A percentile compares a stretch with the other conserved stretches of the same genome.
These are phyloP conservation scores for Automeris io DNA, from an alignment of 2,888 invertebrate genomes.

Conservation along the genomic window DNA sequence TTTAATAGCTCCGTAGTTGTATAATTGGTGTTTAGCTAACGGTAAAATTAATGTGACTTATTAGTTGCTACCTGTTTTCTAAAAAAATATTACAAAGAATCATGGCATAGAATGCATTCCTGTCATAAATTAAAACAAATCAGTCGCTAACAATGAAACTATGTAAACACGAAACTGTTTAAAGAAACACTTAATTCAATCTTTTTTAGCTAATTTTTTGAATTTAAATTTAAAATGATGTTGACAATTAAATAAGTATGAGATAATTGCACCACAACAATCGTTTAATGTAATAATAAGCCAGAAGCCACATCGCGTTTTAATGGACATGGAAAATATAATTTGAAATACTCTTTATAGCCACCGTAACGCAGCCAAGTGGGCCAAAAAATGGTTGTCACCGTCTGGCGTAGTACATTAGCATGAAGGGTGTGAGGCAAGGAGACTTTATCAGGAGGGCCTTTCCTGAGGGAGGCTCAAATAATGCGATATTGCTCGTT, in stretches of 20 bases:
- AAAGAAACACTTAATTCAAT: not conserved
- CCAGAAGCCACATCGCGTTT: slow-evolving; percentile 59
- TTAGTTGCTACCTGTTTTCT: slow-evolving; percentile 8
- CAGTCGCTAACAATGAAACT: not conserved
- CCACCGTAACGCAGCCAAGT: slow-evolving; percentile 73
- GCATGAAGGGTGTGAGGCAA: slow-evolving; percentile 73
- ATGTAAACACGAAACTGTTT: not conserved
- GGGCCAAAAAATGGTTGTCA: slow-evolving; percentile 77
- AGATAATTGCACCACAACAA: slow-evolving; percentile 25
- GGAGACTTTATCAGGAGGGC: slow-evolving; percentile 75
- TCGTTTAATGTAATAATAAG: slow-evolving; percentile 50
- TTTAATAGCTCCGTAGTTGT: slow-evolving; percentile 43
- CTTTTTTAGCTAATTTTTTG: not conserved
- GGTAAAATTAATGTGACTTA: slow-evolving; percentile 21
- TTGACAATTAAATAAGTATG: not conserved
- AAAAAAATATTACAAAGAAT: not conserved
- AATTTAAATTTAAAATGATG: not conserved
- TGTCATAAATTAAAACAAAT: not conserved
- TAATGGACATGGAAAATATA: slow-evolving; percentile 74
- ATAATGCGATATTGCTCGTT: slow-evolving; percentile 78
- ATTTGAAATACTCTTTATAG: slow-evolving; percentile 76
- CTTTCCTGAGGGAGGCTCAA: slow-evolving; percentile 76
- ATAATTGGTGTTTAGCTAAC: slow-evolving; percentile 61
- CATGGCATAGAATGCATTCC: not conserved
- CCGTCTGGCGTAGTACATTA: slow-evolving; percentile 75